These are phyloP conservation scores for Zhuqinia jingwanae DNA, from an alignment of 2,888 invertebrate species.

Conservation along the genomic window DNA sequence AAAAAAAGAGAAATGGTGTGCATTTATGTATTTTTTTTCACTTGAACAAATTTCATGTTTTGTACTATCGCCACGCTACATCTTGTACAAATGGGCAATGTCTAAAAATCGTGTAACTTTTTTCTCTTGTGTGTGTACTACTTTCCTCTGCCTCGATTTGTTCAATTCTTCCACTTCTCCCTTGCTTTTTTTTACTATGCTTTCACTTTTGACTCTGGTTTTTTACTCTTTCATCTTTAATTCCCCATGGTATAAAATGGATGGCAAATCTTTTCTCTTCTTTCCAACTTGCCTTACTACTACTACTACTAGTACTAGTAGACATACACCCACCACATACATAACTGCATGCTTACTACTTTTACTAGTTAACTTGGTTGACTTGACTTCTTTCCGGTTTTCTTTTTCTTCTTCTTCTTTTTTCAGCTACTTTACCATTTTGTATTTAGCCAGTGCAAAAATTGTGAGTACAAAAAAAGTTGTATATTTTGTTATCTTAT, in stretches of 20 bases:
- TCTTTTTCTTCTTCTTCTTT: no score
- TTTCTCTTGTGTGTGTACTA: background rate
- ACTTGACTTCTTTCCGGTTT: slow-evolving; percentile 1
- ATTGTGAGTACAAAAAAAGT: background rate
- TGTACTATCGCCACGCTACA: background rate
- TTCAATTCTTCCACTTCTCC: background rate
- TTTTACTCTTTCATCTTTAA: slow-evolving; percentile 47
- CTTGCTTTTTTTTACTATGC: no score
- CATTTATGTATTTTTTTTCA: background rate
- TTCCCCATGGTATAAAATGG: slow-evolving; percentile 52
- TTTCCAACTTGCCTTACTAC: background rate
- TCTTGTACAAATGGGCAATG: background rate
- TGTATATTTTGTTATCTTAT: slow-evolving; percentile 10
- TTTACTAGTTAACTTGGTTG: slow-evolving; percentile 26
- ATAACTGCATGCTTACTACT: slow-evolving; percentile 1
- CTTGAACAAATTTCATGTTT: slow-evolving; percentile 1
- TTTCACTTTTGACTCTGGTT: slow-evolving; percentile 15
- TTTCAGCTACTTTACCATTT: background rate
- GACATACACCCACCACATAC: no score
- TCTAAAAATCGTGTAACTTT: slow-evolving; percentile 36
- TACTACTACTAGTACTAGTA: no score
- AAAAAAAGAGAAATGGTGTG: no score
- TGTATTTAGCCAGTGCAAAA: background rate
- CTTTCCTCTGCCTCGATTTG: background rate
- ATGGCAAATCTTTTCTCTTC: slow-evolving; percentile 40